Conservation (phyloP, 2,888 invertebrate species). For the Chamaedrilus cognettii region DNA sequence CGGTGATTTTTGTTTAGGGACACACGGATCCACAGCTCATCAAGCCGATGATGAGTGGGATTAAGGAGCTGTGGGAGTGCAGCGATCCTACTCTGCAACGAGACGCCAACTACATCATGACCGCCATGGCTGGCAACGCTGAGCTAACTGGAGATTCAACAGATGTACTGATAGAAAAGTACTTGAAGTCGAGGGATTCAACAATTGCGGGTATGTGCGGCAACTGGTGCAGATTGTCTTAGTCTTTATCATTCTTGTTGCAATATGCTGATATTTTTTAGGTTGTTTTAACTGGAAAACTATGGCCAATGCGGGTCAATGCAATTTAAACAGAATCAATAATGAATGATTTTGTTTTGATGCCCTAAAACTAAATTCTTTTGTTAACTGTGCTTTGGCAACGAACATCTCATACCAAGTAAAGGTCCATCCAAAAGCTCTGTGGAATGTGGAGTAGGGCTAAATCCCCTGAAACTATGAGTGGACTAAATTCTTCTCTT, state of each 20-base stretch:
- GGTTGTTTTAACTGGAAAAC: too few species aligned
- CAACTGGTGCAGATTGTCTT: too few species aligned
- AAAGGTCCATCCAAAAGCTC: too few species aligned
- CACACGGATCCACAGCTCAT: constrained; percentile 3
- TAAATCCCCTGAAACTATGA: too few species aligned
- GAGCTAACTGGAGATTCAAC: constrained; percentile 21
- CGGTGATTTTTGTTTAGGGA: constrained; percentile 14
- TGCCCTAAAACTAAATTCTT: background rate
- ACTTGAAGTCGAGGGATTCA: background rate
- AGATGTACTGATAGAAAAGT: constrained; percentile 15
- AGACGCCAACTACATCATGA: constrained; percentile 23
- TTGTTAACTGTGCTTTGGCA: too few species aligned
- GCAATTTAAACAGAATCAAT: background rate
- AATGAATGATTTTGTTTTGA: background rate
- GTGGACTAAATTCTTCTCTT: background rate
- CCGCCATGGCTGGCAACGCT: constrained; percentile 21
- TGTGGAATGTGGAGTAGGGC: too few species aligned
- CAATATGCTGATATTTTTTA: too few species aligned
- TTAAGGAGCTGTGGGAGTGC: constrained; percentile 19
- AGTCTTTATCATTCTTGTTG: too few species aligned
- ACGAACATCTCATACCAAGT: too few species aligned
- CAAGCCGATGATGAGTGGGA: constrained; percentile 19
- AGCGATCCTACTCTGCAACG: constrained; percentile 18
- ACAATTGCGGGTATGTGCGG: background rate
- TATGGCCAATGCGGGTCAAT: too few species aligned